Evolutionary conservation across 2,113 vertebrate genomes (phyloP), one percentile per base, ranked within the genome.

Genomic region (Monopterus albus): DNA sequence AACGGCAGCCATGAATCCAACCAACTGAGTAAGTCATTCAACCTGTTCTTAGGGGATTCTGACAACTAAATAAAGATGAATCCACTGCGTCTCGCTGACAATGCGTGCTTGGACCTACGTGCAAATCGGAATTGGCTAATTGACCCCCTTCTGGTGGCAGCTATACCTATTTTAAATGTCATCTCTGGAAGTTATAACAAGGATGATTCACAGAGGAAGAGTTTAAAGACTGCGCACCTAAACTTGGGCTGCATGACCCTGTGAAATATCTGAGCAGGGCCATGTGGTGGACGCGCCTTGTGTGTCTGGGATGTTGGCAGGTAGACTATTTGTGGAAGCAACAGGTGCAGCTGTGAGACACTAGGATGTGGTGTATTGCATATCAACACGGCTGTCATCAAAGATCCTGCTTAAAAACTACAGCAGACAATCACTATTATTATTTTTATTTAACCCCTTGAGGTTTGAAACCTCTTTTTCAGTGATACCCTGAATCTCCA

Each of bases 1-100:
- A 98, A 97, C 88, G 97, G 97, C 70, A 97, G 96, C 82, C 97
- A 99, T 80, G 95, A 95, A 82, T 93, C 95, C 70, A 94, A 88
- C 83, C 92, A 88, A 65, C 92, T 98, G 90, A 98, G 97, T 99
- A 93, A 96, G 97, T 96, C 75, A 9, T 46, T 35, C 49, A 43
- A 25, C 3, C 26, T n/a, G 21, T 29, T 39, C 21, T 51, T 56
- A 13, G 25, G 12, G 56, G 8, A 3, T 15, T 36, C 2, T 2
- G 7, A 36, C 31, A 50, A n/a, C 51, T 60, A 25, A 64, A 66
- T 81, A 21, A 58, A 7, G 25, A 45, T 65, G 75, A 31, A 31
- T 29, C 49, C 63, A 0, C 51, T 5, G 70, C 62, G 62, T 50
- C 63, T 70, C 40, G 38, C 56, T 55, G 66, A 64, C 23, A 75